These are phyloP conservation scores for Oscheius myriophilus DNA, from an alignment of 2,888 invertebrate genomes.

Conservation along the genomic window DNA sequence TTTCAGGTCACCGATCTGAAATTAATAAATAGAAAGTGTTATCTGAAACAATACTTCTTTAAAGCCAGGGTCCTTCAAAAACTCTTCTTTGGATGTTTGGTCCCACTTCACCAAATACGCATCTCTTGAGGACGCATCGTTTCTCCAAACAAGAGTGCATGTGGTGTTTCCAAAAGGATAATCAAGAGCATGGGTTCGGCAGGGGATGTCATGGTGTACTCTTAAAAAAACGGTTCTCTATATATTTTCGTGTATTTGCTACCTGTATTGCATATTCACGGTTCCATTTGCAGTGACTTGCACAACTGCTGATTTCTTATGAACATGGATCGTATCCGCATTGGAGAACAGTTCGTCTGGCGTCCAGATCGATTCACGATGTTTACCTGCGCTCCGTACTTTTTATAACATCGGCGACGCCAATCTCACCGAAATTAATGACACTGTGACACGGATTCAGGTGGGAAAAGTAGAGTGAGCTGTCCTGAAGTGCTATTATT, in stretches of 20 bases:
- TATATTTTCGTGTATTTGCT: neutral
- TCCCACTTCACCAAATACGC: constrained; percentile 26
- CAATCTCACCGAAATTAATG: constrained; percentile 29
- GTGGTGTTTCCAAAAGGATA: constrained; percentile 44
- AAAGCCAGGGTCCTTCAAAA: constrained; percentile 13
- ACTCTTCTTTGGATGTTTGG: constrained; percentile 16
- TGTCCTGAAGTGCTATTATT: constrained; percentile 29
- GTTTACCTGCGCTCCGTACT: constrained; percentile 17
- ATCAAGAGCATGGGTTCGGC: constrained; percentile 16
- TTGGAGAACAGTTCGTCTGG: constrained; percentile 25
- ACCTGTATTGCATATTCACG: constrained; percentile 20
- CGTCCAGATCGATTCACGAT: constrained; percentile 21
- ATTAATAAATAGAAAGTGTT: neutral
- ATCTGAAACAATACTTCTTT: constrained; percentile 12
- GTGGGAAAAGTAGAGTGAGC: constrained; percentile 27
- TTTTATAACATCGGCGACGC: neutral
- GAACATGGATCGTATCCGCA: neutral
- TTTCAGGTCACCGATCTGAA: constrained; percentile 29
- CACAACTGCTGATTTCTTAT: constrained; percentile 10
- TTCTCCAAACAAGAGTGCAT: constrained; percentile 32
- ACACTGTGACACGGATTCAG: constrained; percentile 31
- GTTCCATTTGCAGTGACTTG: constrained; percentile 17
- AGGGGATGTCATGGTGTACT: constrained; percentile 31
- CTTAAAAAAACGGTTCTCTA: constrained; percentile 21
- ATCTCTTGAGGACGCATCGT: constrained; percentile 25